phyloP scores from a whole-genome alignment of 2,113 vertebrate species.

The Cyrtonyx montezumae region DNA sequence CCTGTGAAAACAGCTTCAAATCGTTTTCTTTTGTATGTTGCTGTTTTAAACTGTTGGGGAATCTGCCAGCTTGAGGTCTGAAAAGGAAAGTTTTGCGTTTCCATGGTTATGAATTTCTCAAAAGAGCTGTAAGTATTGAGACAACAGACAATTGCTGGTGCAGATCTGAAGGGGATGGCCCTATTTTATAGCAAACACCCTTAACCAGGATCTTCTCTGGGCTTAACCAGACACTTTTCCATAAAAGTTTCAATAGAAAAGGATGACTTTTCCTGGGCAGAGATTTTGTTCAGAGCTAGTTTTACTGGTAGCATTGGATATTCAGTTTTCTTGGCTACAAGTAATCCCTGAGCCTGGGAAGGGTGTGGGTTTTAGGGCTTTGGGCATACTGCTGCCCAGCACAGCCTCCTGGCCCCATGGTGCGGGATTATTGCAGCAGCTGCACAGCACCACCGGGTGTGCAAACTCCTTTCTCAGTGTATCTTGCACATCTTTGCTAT shows the following conservation, averaged over 20 bases:
- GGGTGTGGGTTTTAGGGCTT: background rate
- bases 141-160: background rate
- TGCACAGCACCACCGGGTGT: background rate
- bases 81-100: background rate
- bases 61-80: background rate
- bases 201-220: background rate
- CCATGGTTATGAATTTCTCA: background rate
- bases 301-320: background rate
- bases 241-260: background rate
- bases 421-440: background rate
- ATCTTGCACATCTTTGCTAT: background rate
- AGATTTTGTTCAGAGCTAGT: background rate
- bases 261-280: background rate
- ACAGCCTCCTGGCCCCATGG: background rate
- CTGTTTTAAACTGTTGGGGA: background rate
- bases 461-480: background rate
- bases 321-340: background rate
- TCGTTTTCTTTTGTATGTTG: background rate
- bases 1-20: background rate
- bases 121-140: background rate
- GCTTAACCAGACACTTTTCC: background rate
- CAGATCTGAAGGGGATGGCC: background rate
- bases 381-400: rapidly evolving
- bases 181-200: background rate
- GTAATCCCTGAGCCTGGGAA: background rate